Evolutionary conservation across 2,113 vertebrate species (phyloP).

Genomic region (Rhipidura dahli): DNA sequence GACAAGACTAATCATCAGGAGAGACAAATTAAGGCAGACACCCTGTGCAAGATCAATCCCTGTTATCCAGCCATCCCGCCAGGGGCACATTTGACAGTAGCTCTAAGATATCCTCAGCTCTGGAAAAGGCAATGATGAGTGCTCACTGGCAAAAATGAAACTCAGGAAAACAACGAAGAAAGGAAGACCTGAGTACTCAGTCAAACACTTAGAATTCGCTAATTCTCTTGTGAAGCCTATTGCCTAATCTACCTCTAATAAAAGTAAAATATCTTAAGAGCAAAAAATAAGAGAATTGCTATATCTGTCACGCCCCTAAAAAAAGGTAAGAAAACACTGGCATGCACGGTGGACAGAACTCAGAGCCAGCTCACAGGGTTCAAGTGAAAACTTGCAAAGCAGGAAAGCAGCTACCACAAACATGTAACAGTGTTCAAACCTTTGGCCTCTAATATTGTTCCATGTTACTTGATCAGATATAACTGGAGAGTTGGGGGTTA

Average conservation of each 20-base stretch:
- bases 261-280: background rate
- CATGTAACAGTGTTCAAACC: background rate
- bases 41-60: background rate
- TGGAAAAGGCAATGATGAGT: background rate
- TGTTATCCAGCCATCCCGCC: background rate
- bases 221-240: background rate
- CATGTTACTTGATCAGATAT: background rate
- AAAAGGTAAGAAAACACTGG: background rate
- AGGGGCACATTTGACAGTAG: background rate
- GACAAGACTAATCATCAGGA: constrained; percentile 27
- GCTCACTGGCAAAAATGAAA: background rate
- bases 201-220: background rate
- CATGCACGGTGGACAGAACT: background rate
- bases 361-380: background rate
- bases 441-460: background rate
- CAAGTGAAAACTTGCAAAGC: background rate
- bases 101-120: background rate
- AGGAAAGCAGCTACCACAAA: background rate
- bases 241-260: background rate
- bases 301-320: background rate
- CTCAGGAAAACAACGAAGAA: background rate
- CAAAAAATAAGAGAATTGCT: background rate
- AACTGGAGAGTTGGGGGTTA: background rate
- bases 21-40: constrained; percentile 4
- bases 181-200: background rate